Evolutionary conservation across 2,113 vertebrate genomes (phyloP), one percentile per base, ranked within the genome.

Genomic region (Mionectes macconnelli): DNA sequence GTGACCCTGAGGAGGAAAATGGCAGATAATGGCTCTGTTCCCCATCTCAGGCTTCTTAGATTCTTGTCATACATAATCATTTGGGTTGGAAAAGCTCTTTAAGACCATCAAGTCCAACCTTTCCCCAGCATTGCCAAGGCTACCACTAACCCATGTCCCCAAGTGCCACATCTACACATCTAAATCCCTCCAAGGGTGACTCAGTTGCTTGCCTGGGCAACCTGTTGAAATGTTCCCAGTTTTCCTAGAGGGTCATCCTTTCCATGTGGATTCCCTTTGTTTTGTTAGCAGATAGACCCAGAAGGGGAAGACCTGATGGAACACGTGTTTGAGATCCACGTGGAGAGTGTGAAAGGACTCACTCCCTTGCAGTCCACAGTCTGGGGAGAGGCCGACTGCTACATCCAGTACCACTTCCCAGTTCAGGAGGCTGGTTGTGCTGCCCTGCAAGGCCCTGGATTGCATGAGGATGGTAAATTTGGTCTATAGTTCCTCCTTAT

Each of bases 341-440:
- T 99, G 94, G 98, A 99, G 90, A 98, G 97, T 18, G 92, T 99
- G 63, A 98, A 97, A 69, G 99, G 99, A 22, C 97, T 99, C 59
- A 90, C 94, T 7, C 99, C 99, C 25, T 97, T 99, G 50, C 99
- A 99, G 97, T 98, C 99, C 76, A 99, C 99, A 0, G 98, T 99
- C 24, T 99, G 99, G 99, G 99, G 99, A 64, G 99, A 99, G 94
- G 99, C 99, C 2, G 99, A 99, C 97, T 99, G 99, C 95, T 99
- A 99, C 22, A 35, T 99, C 22, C 99, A 99, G 93, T 99, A 99
- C 97, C 95, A 95, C 45, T 99, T 99, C 90, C 99, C 99, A 6
- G 97, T 96, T 73, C 99, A 99, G 80, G 98, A 98, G 37, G 30
- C 87, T 3, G 97, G 85, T 31, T 30, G 77, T 42, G 85, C 6